A percentile compares a stretch with the other conserved stretches of the same genome.
Conservation (phyloP, 2,888 invertebrate genomes). For the Uropetala carovei region DNA sequence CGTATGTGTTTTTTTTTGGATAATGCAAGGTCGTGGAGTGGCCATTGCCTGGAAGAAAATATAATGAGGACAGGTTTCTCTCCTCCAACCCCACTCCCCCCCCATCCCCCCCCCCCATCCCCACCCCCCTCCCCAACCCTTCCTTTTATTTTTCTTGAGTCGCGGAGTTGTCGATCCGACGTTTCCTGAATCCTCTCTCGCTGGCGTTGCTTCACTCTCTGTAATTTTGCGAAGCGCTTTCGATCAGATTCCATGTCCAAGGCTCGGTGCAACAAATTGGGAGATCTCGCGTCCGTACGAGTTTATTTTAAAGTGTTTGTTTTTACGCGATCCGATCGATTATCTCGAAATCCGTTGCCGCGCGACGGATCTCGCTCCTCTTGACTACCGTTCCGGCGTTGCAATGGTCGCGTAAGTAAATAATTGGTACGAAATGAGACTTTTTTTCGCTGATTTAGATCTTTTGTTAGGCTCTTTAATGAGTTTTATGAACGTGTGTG, state of each 20-base stretch:
- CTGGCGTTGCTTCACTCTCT: neutral
- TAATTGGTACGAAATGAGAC: no score
- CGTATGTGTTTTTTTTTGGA: slow-evolving; percentile 1
- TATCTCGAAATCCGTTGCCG: no score
- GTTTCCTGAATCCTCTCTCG: neutral
- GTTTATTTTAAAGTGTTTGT: no score
- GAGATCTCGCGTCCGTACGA: no score
- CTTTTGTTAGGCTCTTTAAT: no score
- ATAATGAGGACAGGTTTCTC: slow-evolving; percentile 50
- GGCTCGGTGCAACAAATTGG: neutral
- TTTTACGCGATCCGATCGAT: no score
- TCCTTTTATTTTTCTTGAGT: neutral
- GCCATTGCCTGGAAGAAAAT: slow-evolving; percentile 49
- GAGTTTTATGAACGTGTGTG: no score
- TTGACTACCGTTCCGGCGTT: no score
- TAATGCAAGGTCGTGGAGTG: slow-evolving; percentile 58
- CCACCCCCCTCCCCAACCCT: no score
- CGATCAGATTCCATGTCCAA: neutral
- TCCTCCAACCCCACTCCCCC: neutral
- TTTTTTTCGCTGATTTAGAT: no score
- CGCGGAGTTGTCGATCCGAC: neutral
- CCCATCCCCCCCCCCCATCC: neutral
- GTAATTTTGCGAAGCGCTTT: slow-evolving; percentile 32
- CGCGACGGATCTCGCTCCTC: no score
- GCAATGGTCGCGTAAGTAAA: no score